A percentile compares a stretch with the other conserved stretches of the same genome.
Conservation (phyloP, 2,888 invertebrate species). For the Drosophila emarginata region DNA sequence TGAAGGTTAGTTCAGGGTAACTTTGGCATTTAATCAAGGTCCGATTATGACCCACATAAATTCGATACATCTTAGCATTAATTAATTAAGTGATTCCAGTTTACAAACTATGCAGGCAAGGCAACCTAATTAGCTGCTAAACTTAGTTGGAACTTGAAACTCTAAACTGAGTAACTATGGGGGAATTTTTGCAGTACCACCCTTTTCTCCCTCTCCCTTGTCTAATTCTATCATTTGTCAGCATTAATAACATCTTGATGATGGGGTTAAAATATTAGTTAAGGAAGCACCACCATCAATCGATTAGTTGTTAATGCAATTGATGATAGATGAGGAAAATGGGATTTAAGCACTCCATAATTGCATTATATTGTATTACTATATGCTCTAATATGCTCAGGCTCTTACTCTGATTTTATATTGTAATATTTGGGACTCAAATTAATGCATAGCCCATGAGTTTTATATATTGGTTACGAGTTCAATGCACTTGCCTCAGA, state of each 20-base stretch:
- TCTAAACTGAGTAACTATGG: background rate
- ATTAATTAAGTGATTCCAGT: constrained; percentile 3
- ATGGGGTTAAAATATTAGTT: constrained; percentile 19
- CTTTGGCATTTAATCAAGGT: constrained; percentile 12
- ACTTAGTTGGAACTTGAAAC: constrained; percentile 49
- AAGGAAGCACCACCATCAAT: constrained; percentile 24
- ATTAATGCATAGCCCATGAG: constrained; percentile 51
- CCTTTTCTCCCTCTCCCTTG: background rate
- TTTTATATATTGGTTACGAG: constrained; percentile 30
- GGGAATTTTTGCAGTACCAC: background rate
- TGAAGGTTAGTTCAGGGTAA: background rate
- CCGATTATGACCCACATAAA: constrained; percentile 24
- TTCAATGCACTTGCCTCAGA: constrained; percentile 64
- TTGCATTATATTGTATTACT: constrained; percentile 2
- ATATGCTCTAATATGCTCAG: background rate
- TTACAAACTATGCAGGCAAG: constrained; percentile 20
- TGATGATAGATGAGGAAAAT: constrained; percentile 17
- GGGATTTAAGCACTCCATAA: background rate
- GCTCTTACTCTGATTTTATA: constrained; percentile 15
- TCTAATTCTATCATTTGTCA: constrained; percentile 9
- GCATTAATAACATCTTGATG: constrained; percentile 26
- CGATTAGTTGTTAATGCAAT: constrained; percentile 42
- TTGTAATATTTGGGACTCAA: constrained; percentile 46
- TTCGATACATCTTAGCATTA: background rate
- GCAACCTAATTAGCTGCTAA: constrained; percentile 51